phyloP scores from a whole-genome alignment of 2,113 vertebrate species.

The Scytalopus superciliaris region DNA sequence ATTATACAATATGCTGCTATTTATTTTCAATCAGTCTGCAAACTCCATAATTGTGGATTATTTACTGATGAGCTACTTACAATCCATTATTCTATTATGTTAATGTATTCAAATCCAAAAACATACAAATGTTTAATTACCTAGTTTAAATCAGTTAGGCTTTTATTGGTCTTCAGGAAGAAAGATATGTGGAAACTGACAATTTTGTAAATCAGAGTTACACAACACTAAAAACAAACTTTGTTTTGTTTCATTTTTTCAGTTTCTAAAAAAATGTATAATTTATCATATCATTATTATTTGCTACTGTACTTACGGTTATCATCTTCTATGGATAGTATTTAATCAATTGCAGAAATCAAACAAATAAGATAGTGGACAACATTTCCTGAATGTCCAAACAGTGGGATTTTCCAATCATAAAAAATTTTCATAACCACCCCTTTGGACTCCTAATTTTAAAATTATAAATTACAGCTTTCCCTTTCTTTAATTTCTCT shows the following conservation, averaged over 20 bases:
- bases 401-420: background rate
- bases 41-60: conserved; percentile 72
- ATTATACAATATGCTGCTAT: conserved; percentile 69
- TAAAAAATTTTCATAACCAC: background rate
- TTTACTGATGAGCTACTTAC: conserved; percentile 76
- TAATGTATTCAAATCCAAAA: conserved; percentile 65
- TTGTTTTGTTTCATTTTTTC: background rate
- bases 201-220: conserved; percentile 20
- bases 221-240: background rate
- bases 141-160: conserved; percentile 42
- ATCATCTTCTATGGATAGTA: background rate
- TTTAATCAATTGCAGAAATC: conserved; percentile 32
- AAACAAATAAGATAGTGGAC: background rate
- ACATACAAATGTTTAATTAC: conserved; percentile 53
- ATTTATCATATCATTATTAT: conserved; percentile 58
- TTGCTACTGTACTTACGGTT: conserved; percentile 44
- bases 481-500: background rate
- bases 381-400: background rate
- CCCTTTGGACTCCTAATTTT: background rate
- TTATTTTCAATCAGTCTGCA: conserved; percentile 73
- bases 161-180: conserved; percentile 41
- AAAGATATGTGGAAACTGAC: conserved; percentile 24
- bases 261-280: background rate
- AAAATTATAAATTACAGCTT: background rate
- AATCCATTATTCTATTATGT: conserved; percentile 74